Conservation (phyloP, 2,888 invertebrate species). For the Cephonodes hylas region DNA sequence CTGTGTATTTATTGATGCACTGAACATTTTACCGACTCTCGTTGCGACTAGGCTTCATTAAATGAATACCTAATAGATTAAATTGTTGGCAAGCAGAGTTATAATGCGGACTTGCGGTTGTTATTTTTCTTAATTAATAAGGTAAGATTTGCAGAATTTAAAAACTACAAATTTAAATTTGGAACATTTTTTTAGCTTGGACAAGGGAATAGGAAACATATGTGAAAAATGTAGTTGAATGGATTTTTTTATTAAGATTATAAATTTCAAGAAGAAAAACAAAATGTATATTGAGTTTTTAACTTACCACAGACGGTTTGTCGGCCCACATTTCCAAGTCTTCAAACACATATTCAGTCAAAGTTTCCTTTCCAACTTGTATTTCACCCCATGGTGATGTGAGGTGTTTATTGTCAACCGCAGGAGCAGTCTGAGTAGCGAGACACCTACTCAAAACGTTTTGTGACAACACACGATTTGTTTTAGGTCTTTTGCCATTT, state of each 20-base stretch:
- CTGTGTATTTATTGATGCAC: conserved; percentile 42
- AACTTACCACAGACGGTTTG: conserved; percentile 84
- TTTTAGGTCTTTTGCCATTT: conserved; percentile 45
- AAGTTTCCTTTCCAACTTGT: conserved; percentile 76
- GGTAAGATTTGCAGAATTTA: not conserved
- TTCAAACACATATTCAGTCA: conserved; percentile 82
- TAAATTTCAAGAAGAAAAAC: not conserved
- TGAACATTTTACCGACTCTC: conserved; percentile 38
- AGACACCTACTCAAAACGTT: conserved; percentile 46
- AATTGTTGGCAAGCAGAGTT: not conserved
- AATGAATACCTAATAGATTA: not conserved
- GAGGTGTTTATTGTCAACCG: conserved; percentile 54
- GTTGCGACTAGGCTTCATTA: not conserved
- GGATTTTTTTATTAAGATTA: too few relatives aligned
- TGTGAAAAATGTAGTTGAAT: not conserved
- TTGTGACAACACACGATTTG: conserved; percentile 29
- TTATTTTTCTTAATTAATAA: not conserved
- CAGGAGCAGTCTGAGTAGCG: conserved; percentile 58
- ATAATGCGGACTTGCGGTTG: not conserved
- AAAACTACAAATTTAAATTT: not conserved
- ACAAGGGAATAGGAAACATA: not conserved
- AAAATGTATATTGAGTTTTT: not conserved
- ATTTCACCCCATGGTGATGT: conserved; percentile 75
- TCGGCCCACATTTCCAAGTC: conserved; percentile 80
- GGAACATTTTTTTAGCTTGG: not conserved